Evolutionary conservation across 2,113 vertebrate genomes (phyloP), one percentile per base, ranked within the genome.

Genomic region (Ondatra zibethicus): DNA sequence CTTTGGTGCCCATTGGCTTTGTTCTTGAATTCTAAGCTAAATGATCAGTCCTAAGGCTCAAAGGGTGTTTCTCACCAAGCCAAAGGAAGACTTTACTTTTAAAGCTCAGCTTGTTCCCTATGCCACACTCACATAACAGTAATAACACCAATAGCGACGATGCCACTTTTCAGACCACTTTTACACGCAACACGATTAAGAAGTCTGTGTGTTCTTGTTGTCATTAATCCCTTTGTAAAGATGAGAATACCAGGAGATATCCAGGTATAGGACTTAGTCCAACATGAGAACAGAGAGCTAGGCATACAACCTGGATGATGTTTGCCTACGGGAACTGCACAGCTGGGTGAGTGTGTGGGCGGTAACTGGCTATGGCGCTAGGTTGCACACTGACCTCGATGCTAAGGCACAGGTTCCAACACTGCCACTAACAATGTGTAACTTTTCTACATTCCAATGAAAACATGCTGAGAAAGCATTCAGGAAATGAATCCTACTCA

Each of bases 1-100:
- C 52, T 88, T 75, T 50, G 88, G 19, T 27, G 77, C 12, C 14
- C 23, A 61, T 39, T 90, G 89, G 6, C 11, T 86, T 27, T 91
- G 39, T 92, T 78, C 42, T 93, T 91, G n/a, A 89, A 17, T 93
- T 90, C 65, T 52, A 77, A 89, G 91, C 0, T 61, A 19, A 94
- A 76, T 68, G n/a, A 92, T 76, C 6, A 70, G 66, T 39, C 33
- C 52, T 94, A 85, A 91, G 96, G 58, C 88, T 77, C 61, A 94
- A 58, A 14, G 55, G 84, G 7, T 84, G 52, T 7, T 93, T n/a
- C 19, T 80, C n/a, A 82, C 6, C 13, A 88, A 91, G 23, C 80
- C 50, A 90, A 6, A 95, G 61, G 90, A 90, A 92, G 45, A 1
- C 29, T 92, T 92, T 61, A 65, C 88, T 88, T 96, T 87, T 45